Evolutionary conservation across 2,113 vertebrate species (phyloP).

Genomic region (Brachypodius melanocephalos): DNA sequence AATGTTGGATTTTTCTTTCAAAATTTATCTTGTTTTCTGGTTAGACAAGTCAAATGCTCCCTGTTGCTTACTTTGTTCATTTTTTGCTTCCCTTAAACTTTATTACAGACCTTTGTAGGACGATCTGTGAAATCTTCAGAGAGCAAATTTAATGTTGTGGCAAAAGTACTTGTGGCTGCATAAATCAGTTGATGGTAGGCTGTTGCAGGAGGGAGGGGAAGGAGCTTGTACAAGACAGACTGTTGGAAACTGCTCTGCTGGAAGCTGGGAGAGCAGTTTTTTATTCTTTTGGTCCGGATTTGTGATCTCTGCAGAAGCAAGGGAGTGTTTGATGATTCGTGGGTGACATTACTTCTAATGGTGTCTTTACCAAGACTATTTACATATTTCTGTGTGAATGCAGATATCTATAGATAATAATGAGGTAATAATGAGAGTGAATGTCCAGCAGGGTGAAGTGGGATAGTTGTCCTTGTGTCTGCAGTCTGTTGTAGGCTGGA

Average conservation of each 20-base stretch:
- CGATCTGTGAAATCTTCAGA: neutral
- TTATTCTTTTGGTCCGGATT: neutral
- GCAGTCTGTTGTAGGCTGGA: neutral
- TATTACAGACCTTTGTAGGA: neutral
- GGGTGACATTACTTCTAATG: neutral
- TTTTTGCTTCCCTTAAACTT: neutral
- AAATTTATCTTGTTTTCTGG: neutral
- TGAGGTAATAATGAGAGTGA: neutral
- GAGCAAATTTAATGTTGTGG: neutral
- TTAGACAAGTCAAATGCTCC: neutral
- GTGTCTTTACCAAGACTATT: neutral
- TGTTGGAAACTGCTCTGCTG: neutral
- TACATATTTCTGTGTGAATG: neutral
- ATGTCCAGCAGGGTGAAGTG: neutral
- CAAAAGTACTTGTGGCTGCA: neutral
- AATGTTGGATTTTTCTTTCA: neutral
- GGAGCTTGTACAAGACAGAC: neutral
- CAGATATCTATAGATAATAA: neutral
- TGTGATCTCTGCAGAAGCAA: neutral
- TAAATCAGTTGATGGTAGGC: neutral
- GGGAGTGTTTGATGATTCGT: neutral
- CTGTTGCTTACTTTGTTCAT: neutral
- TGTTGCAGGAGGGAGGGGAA: neutral
- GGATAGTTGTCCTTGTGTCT: neutral
- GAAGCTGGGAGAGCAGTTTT: neutral